Percentiles rank a stretch among this genome's conserved stretches.
Conservation (phyloP, 2,797 vertebrate genomes). For the Aplochiton taeniatus region DNA sequence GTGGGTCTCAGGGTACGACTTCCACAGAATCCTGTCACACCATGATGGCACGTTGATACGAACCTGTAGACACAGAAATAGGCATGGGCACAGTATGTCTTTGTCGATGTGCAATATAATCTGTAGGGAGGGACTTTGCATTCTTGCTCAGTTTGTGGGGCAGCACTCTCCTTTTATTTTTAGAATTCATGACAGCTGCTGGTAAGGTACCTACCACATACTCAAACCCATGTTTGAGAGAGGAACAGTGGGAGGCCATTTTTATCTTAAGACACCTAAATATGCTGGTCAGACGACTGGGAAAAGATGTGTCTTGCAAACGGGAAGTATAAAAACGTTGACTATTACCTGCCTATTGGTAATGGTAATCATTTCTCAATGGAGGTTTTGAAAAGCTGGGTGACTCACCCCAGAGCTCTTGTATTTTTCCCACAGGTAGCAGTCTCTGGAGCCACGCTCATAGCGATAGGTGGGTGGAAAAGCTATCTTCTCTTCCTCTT, state of each 20-base stretch:
- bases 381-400: slow-evolving; percentile 12
- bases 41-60: slow-evolving; percentile 83
- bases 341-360: too few relatives aligned
- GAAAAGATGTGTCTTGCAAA: too few relatives aligned
- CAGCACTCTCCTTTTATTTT: slow-evolving; percentile 49
- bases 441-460: slow-evolving; percentile 81
- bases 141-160: slow-evolving; percentile 33
- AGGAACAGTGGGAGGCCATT: not conserved
- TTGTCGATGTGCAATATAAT: not conserved
- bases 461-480: slow-evolving; percentile 88
- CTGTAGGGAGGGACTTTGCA: not conserved
- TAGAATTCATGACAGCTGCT: slow-evolving; percentile 54
- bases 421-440: slow-evolving; percentile 85
- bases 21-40: slow-evolving; percentile 85
- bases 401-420: slow-evolving; percentile 81
- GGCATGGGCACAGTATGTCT: not conserved
- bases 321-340: too few relatives aligned
- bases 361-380: not conserved
- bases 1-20: slow-evolving; percentile 81
- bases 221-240: slow-evolving; percentile 24
- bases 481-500: slow-evolving; percentile 83
- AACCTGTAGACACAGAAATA: slow-evolving; percentile 63
- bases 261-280: too few relatives aligned
- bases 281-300: too few relatives aligned
- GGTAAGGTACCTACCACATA: slow-evolving; percentile 23